Evolutionary conservation across 2,888 invertebrate genomes (phyloP), one percentile per base, ranked within the genome.

Genomic region (Nephrocerus scutellatus): DNA sequence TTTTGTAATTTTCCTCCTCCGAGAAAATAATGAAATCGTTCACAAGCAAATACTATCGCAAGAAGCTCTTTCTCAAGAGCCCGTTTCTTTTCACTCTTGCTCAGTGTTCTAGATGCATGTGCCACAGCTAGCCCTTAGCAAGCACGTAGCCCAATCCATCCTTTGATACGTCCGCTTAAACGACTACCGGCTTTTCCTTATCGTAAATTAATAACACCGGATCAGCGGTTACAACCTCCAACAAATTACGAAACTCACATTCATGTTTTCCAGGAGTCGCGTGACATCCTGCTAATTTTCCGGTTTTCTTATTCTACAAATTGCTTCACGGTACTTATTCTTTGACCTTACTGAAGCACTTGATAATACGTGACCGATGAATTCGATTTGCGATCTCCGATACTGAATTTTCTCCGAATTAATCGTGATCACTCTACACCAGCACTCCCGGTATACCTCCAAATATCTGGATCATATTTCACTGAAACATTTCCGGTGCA

Each of bases 401-500:
- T n/a, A n/a, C n/a, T n/a, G n/a, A n/a, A n/a, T 6, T 20, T 39
- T 29, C 12, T 14, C 26, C 6, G 19, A 28, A 3, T 5, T 25
- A 16, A 36, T 29, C 30, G n/a, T 62, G 59, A 47, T 63, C 59
- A 32, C 58, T 54, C 41, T 58, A 60, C 2, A 60, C 42, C 7
- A 51, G 36, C n/a, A 58, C 54, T 8, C 56, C 54, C n/a, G 49
- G 45, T 19, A 61, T 59, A 29, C 56, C 55, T 10, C 55, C 59
- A 48, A 60, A 61, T 15, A 54, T 48, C 10, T 41, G 43, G 22
- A 48, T 44, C 43, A 52, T 55, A 32, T 47, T 48, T 28, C 41
- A 48, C 39, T 61, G 57, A 40, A 59, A 60, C 8, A 56, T 51
- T 49, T 60, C 60, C 5, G 57, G 52, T 5, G 57, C 53, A 1